Evolutionary conservation across 2,113 vertebrate species (phyloP).

Genomic region (Cyphomyrus plagiostoma): DNA sequence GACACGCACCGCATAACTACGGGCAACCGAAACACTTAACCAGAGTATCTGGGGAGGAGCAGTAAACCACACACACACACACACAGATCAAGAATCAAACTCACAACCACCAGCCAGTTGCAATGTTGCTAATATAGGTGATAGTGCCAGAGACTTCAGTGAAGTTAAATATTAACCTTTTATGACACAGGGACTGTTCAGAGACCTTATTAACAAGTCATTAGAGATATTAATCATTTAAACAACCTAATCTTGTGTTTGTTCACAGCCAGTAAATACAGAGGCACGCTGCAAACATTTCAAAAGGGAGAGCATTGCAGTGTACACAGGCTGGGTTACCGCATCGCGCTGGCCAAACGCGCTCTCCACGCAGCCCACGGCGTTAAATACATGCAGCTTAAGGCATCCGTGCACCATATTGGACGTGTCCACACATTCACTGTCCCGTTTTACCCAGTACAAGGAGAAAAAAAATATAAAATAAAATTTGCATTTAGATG

Average conservation of each 20-base stretch:
- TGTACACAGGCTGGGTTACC: neutral
- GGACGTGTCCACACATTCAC: constrained; percentile 8
- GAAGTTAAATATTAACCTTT: neutral
- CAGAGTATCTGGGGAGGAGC: neutral
- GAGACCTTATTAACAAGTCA: constrained; percentile 1
- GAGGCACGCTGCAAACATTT: neutral
- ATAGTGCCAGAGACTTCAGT: neutral
- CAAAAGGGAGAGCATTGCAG: neutral
- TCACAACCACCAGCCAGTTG: neutral
- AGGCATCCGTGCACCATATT: neutral
- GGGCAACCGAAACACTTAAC: neutral
- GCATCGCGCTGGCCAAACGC: neutral
- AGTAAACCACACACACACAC: neutral
- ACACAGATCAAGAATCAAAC: neutral
- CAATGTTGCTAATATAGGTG: neutral
- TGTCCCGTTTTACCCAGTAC: constrained; percentile 19
- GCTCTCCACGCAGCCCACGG: neutral
- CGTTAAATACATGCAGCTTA: constrained; percentile 3
- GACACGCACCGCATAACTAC: neutral
- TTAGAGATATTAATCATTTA: neutral
- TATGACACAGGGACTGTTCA: neutral
- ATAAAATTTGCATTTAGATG: constrained; percentile 51
- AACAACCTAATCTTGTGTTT: constrained; percentile 4
- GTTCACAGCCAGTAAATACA: constrained; percentile 6
- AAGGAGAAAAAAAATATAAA: constrained; percentile 4